phyloP scores from a whole-genome alignment of 2,113 vertebrate genomes.

The Dipodomys ordii region DNA sequence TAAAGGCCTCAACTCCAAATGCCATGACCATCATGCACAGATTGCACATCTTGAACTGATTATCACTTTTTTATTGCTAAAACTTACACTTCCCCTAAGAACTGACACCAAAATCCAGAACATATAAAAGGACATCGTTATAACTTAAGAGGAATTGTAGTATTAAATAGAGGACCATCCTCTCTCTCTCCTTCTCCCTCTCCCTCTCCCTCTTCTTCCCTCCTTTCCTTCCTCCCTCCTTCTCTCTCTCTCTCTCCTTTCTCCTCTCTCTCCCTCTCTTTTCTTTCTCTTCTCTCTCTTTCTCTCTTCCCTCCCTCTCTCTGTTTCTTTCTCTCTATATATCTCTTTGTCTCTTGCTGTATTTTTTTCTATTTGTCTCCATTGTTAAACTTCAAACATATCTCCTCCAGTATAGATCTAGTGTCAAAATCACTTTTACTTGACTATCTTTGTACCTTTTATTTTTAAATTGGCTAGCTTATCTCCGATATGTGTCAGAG shows the following conservation, averaged over 20 bases:
- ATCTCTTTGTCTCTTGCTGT: background rate
- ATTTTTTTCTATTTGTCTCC: background rate
- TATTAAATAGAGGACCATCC: background rate
- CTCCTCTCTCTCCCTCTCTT: no score
- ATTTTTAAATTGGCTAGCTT: background rate
- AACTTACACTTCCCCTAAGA: background rate
- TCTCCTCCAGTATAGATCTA: background rate
- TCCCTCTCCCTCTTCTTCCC: no score
- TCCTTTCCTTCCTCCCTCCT: no score
- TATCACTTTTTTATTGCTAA: background rate
- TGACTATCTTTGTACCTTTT: background rate
- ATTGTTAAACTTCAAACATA: background rate
- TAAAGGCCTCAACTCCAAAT: background rate
- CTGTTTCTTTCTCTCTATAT: no score
- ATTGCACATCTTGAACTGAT: background rate
- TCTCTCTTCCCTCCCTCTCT: no score
- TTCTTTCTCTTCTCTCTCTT: no score
- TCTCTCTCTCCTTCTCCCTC: no score
- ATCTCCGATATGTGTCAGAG: background rate
- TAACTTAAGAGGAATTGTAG: background rate
- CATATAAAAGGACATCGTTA: background rate
- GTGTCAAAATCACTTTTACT: background rate
- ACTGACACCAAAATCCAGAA: background rate
- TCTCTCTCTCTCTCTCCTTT: background rate
- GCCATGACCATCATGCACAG: background rate